Base-by-base conservation (phyloP, 2,113 vertebrate genomes). In the Smithornis capensis region DNA sequence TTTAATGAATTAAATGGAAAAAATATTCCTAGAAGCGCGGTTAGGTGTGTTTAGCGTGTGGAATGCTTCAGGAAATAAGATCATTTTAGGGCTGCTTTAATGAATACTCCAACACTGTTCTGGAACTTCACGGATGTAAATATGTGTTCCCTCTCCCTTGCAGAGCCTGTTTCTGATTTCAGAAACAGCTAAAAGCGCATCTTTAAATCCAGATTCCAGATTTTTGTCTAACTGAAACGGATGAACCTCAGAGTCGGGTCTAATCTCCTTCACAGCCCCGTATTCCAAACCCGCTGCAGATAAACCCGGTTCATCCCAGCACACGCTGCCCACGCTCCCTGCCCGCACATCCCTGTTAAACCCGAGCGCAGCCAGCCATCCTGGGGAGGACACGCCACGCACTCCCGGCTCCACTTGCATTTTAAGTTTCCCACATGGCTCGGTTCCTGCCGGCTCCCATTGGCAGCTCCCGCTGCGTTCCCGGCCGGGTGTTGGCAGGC, bases 401-500 rank as follows among this genome's bases (percentile, higher is more conserved):
- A 3, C 37, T 81, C 76, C 82, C 64, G 17, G 88, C 93, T 90
- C 69, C 23, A 1, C 19, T 79, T 62, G 89, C 80, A 44, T 87
- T 85, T 89, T 62, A 85, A 95, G 77, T 95, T 92, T 91, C 79
- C 60, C 93, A 55, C 81, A 83, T 29, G 90, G 92, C 82, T 81
- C 4, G 17, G 13, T 80, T 89, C 59, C 89, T 45, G 76, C 49
- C 35, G 78, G 77, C 89, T 92, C 92, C 95, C 83, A 29, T 63
- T 93, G 71, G 88, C 95, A 94, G 95, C 28, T 73, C 81, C 70
- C n/a, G 14, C 91, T 8, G 75, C 47, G 91, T 65, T 92, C 91
- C 91, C 59, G 45, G 91, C 75, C 13, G 79, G 92, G 12, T 83
- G 92, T 73, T 97, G 97, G 96, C 97, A 97, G 90, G 78, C 92